Conservation (phyloP, 1,140 invertebrate genomes). For the Macrosteles quadrilineatus region DNA sequence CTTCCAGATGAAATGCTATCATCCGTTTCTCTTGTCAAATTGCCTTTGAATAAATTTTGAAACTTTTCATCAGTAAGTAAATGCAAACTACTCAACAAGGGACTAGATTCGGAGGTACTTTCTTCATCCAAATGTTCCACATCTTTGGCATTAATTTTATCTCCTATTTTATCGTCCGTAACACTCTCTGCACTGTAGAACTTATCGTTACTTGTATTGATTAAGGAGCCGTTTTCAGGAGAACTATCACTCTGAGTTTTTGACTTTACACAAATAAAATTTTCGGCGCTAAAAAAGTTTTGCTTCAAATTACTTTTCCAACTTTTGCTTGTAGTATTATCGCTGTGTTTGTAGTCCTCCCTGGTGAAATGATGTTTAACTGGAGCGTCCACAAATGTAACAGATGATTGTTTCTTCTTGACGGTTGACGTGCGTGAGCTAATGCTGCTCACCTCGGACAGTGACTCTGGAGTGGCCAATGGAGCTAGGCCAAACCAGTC, state of each 20-base stretch:
- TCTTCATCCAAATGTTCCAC: constrained; percentile 13
- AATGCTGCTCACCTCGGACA: constrained; percentile 76
- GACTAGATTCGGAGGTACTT: constrained; percentile 36
- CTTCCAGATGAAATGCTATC: constrained; percentile 36
- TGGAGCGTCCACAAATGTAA: constrained; percentile 21
- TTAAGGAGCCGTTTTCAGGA: not conserved
- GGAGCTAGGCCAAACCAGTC: constrained; percentile 73
- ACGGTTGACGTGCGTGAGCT: constrained; percentile 47
- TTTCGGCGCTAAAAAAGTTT: constrained; percentile 18
- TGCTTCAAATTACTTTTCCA: constrained; percentile 15
- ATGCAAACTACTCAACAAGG: constrained; percentile 40
- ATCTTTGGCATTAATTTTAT: not conserved
- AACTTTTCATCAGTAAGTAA: constrained; percentile 37
- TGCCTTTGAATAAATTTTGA: constrained; percentile 32
- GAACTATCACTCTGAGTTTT: constrained; percentile 13
- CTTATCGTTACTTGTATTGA: constrained; percentile 22
- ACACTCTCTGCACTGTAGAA: constrained; percentile 32
- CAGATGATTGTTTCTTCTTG: constrained; percentile 13
- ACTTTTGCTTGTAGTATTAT: not conserved
- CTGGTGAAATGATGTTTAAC: not conserved
- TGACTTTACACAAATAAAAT: constrained; percentile 17
- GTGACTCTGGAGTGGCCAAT: constrained; percentile 80
- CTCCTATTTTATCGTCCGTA: not conserved
- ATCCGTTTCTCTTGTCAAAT: constrained; percentile 27
- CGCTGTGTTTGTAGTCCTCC: not conserved